Evolutionary conservation across 2,888 invertebrate species (phyloP).

Genomic region (Chaitophorus viminalis): DNA sequence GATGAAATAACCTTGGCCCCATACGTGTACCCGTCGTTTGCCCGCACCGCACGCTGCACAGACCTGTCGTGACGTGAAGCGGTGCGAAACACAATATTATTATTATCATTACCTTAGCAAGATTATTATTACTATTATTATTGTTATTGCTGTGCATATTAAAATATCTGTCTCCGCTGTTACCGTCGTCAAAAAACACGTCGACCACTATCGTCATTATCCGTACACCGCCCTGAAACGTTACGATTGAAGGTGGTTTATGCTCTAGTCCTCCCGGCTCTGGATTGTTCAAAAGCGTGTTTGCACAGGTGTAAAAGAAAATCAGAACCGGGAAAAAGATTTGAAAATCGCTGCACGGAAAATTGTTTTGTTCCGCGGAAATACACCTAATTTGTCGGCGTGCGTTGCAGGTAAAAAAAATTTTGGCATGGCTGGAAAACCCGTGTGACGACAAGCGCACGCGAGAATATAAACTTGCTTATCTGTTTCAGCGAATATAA

Average conservation of each 20-base stretch:
- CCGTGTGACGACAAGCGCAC: neutral
- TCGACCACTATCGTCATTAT: no score
- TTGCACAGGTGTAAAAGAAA: no score
- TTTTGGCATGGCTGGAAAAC: neutral
- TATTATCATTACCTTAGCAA: neutral
- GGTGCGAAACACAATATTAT: neutral
- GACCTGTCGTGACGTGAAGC: neutral
- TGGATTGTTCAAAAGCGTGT: no score
- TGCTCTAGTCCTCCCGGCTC: no score
- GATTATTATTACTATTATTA: neutral
- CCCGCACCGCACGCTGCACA: neutral
- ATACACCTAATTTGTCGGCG: neutral
- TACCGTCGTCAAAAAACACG: neutral
- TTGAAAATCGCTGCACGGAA: neutral
- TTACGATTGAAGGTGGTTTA: no score
- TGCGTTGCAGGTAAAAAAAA: neutral
- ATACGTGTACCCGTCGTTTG: conserved; percentile 26
- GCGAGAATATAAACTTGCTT: neutral
- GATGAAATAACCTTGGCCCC: conserved; percentile 62
- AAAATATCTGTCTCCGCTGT: neutral
- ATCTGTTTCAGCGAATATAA: neutral
- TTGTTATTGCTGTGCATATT: neutral
- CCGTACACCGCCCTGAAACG: no score
- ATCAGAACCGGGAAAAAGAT: neutral
- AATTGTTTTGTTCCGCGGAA: neutral